Conservation (phyloP, 2,113 vertebrate species). For the Ctenodactylus gundi region DNA sequence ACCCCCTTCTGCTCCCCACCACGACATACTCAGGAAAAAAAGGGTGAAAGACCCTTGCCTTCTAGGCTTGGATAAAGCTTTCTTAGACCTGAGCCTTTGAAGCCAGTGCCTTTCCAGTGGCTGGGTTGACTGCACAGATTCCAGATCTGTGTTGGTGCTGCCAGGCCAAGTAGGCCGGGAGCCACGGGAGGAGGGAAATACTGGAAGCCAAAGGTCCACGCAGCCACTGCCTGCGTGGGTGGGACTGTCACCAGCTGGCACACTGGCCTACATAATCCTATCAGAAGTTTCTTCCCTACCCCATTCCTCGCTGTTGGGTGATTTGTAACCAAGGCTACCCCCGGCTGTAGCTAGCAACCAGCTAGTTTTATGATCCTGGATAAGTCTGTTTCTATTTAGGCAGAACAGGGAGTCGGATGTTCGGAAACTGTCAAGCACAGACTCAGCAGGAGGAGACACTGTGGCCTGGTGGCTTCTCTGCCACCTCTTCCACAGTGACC, state of each 20-base stretch:
- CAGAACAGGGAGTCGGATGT: neutral
- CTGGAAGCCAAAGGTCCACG: neutral
- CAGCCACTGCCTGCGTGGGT: neutral
- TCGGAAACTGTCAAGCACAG: neutral
- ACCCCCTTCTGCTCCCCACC: too few species aligned
- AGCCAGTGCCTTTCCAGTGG: neutral
- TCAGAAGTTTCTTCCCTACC: neutral
- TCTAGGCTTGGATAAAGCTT: neutral
- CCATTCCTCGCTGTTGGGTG: neutral
- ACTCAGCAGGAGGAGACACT: neutral
- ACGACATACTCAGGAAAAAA: neutral
- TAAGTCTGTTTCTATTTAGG: neutral
- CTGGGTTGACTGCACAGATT: neutral
- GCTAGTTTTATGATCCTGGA: neutral
- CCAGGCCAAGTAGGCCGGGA: neutral
- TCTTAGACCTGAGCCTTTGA: slow-evolving; percentile 7
- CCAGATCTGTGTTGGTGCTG: neutral
- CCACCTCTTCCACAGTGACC: neutral
- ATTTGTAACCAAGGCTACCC: slow-evolving; percentile 27
- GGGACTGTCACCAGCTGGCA: neutral
- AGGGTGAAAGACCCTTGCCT: neutral
- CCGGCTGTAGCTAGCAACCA: neutral
- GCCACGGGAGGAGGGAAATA: slow-evolving; percentile 44
- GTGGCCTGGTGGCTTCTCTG: neutral
- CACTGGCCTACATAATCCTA: neutral